Evolutionary conservation across 2,113 vertebrate species (phyloP), one percentile per base, ranked within the genome.

Genomic region (Thymallus thymallus): DNA sequence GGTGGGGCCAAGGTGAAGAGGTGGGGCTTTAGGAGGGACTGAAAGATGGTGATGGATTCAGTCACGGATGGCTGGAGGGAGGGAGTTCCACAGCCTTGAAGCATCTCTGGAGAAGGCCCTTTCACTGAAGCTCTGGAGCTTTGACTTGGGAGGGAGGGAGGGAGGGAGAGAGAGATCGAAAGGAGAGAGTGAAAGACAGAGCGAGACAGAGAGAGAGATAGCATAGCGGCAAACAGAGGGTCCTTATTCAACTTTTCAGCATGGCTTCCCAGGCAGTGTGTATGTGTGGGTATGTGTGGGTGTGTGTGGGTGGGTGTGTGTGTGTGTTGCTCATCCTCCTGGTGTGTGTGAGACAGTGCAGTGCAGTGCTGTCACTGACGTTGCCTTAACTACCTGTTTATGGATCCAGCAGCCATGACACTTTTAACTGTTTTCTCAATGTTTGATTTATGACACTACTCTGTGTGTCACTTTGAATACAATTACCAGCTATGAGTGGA

Each of bases 401-500:
- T 82, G 71, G 82, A 81, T 72, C 68, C 77, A 70, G 79, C 62
- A 81, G 80, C 74, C 41, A 35, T 84, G 77, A 84, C 79, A 84
- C 76, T 69, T 83, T 83, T 83, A 70, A 82, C 66, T 58, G 76
- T 86, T 72, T 68, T 80, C 81, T 73, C 77, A 6, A 24, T 67
- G 81, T 87, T 80, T 90, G 86, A 91, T 90, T 90, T 89, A 90
- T 90, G 89, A 80, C 71, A 82, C 84, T 60, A 76, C 81, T 82
- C 81, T 84, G 67, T 7, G 76, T 90, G 87, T 89, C 88, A 79
- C 80, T 87, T 76, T 76, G 81, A 90, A 86, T 80, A 85, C 86
- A 88, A 91, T 91, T 91, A 89, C 86, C 88, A 89, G 87, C 86
- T 84, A 88, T 88, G 85, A 90, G 90, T 90, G 87, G 78, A 83